Evolutionary conservation across 2,888 invertebrate species (phyloP).

Genomic region (Lypha dubia): DNA sequence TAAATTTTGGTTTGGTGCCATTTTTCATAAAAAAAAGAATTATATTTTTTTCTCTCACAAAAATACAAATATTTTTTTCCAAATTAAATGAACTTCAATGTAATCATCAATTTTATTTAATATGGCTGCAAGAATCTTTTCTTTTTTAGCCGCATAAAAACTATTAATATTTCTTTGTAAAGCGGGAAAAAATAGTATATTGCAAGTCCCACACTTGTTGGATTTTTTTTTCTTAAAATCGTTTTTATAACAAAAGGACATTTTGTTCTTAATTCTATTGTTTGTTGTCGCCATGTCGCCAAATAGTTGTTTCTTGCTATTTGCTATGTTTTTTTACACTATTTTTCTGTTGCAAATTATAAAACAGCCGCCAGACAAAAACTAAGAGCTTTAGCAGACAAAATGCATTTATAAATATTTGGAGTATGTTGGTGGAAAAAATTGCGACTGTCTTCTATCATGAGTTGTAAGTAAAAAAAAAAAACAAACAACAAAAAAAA

Average conservation of each 20-base stretch:
- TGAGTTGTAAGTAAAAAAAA: neutral
- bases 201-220: conserved; percentile 33
- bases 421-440: conserved; percentile 38
- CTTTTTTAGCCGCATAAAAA: neutral
- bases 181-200: conserved; percentile 13
- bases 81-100: conserved; percentile 32
- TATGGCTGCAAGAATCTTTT: too few relatives aligned
- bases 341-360: neutral
- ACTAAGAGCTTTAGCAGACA: conserved; percentile 60
- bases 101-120: conserved; percentile 19
- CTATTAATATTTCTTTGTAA: conserved; percentile 8
- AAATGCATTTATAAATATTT: conserved; percentile 63
- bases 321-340: conserved; percentile 7
- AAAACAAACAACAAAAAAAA: too few relatives aligned
- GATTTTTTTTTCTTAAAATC: conserved; percentile 17
- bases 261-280: conserved; percentile 69
- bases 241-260: conserved; percentile 56
- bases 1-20: too few relatives aligned
- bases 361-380: conserved; percentile 29
- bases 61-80: neutral
- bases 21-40: too few relatives aligned
- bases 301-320: conserved; percentile 51
- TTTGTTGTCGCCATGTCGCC: conserved; percentile 69
- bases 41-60: too few relatives aligned
- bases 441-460: conserved; percentile 58